phyloP scores from a whole-genome alignment of 1,140 invertebrate genomes.

The Carcinoscorpius rotundicauda region DNA sequence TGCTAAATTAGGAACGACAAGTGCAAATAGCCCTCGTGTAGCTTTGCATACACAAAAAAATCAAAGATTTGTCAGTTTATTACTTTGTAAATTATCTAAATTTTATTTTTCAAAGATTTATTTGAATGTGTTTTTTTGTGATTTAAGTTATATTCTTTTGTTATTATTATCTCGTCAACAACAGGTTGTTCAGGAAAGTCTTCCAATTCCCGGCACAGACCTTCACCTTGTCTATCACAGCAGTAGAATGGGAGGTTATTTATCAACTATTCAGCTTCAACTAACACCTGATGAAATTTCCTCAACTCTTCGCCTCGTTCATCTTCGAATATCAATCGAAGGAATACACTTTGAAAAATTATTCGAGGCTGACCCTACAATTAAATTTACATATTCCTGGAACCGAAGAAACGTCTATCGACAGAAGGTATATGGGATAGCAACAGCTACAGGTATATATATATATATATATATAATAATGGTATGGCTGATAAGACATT shows the following conservation, averaged over 20 bases:
- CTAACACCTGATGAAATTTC: slow-evolving; percentile 33
- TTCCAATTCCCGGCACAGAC: slow-evolving; percentile 70
- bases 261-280: slow-evolving; percentile 37
- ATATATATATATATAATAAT: no score
- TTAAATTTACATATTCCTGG: slow-evolving; percentile 41
- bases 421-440: slow-evolving; percentile 63
- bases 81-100: no score
- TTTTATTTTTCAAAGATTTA: no score
- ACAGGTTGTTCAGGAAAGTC: slow-evolving; percentile 88
- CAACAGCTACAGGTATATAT: slow-evolving; percentile 45
- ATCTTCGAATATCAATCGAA: slow-evolving; percentile 35
- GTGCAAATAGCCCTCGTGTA: no score
- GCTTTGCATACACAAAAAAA: no score
- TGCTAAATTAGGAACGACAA: no score
- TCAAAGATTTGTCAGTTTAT: no score
- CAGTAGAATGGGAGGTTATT: slow-evolving; percentile 35
- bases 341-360: slow-evolving; percentile 35
- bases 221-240: slow-evolving; percentile 36
- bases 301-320: slow-evolving; percentile 27
- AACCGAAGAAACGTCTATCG: slow-evolving; percentile 41
- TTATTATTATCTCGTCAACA: background rate
- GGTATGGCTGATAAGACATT: no score
- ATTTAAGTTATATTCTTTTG: background rate
- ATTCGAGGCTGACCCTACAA: slow-evolving; percentile 38
- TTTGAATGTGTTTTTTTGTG: no score